Evolutionary conservation across 2,113 vertebrate genomes (phyloP), one percentile per base, ranked within the genome.

Genomic region (Pelmatolapia mariae): DNA sequence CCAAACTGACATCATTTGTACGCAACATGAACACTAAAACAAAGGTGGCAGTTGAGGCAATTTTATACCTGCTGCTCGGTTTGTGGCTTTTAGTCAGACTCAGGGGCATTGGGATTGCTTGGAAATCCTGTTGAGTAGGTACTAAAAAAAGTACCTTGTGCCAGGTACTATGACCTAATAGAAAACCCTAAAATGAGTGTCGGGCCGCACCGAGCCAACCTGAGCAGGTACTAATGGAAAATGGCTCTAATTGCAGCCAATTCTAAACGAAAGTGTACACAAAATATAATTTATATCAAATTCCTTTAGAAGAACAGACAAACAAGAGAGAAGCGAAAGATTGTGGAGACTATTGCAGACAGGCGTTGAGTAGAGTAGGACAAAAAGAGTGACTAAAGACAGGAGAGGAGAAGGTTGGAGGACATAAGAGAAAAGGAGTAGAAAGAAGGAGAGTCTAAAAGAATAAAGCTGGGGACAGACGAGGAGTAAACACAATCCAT

Each of bases 401-500:
- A 40, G n/a, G 6, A 53, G 31, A 38, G 24, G 45, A 73, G n/a
- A 82, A 15, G 29, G 11, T 16, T 81, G 52, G 80, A 81, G 40
- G 68, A 79, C 61, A 22, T 79, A 22, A 71, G 26, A 86, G 45
- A 47, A 71, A 40, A 80, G 47, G 47, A 47, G 53, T 3, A 59
- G 66, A 73, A 85, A 61, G 24, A 68, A 84, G 50, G 43, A 86
- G 80, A 78, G 29, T 54, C 16, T 10, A 15, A 68, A 81, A 66
- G 84, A 90, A 86, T 40, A 61, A 85, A 80, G 45, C 40, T 15
- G 36, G 12, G 56, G 86, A 91, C 38, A 81, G 76, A 83, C 78
- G 76, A 83, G 33, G 45, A 86, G 91, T 93, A 95, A 95, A 94
- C 90, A 95, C 84, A 86, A 96, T 96, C 92, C 89, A 96, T 96